These are phyloP conservation scores for Larimichthys polyactis DNA, from an alignment of 2,113 vertebrate species.

Conservation along the genomic window DNA sequence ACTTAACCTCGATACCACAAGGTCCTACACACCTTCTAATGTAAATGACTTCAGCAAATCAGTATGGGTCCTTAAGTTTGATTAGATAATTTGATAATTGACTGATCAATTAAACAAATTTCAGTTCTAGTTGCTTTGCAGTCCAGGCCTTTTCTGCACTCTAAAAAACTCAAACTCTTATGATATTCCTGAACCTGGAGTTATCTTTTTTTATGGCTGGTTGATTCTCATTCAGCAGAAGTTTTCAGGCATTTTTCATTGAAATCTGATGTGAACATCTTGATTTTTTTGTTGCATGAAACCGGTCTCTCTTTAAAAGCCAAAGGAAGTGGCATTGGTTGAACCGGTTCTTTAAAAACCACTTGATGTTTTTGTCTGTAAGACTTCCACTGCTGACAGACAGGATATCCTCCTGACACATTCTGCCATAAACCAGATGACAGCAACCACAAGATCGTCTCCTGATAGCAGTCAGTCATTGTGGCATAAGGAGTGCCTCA, in stretches of 20 bases:
- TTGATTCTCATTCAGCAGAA: neutral
- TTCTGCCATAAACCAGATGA: conserved; percentile 45
- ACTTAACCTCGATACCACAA: no score
- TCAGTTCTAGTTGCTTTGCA: no score
- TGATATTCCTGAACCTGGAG: neutral
- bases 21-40: no score
- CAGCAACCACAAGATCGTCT: conserved; percentile 28
- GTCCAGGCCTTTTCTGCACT: no score
- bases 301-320: neutral
- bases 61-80: no score
- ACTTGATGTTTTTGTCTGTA: conserved; percentile 23
- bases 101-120: no score
- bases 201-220: neutral
- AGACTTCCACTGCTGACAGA: conserved; percentile 51
- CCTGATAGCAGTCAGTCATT: conserved; percentile 33
- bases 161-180: no score
- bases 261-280: neutral
- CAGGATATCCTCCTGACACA: conserved; percentile 62
- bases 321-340: neutral
- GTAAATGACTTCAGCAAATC: no score
- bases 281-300: neutral
- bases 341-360: conserved; percentile 33
- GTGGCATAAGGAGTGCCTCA: neutral
- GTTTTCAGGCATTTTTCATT: neutral
- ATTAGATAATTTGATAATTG: no score